A percentile compares a stretch with the other conserved stretches of the same genome.
phyloP scores from a whole-genome alignment of 2,797 vertebrate genomes.

The Ataeniobius toweri region DNA sequence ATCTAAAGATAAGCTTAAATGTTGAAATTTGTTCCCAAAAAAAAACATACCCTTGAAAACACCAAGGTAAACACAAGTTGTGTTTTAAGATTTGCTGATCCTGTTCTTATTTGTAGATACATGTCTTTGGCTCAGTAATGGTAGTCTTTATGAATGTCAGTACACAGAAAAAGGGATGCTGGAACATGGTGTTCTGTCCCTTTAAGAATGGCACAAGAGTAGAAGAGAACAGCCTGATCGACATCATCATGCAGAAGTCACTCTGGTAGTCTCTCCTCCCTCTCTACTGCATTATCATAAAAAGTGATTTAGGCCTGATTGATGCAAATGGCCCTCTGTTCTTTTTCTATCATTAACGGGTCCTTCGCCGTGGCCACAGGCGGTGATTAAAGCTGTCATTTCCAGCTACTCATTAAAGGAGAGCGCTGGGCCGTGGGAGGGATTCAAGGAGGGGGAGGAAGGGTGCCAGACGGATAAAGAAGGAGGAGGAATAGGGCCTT shows the following conservation, averaged over 20 bases:
- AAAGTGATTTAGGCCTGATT: conserved; percentile 99
- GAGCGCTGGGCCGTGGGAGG: conserved; percentile 84
- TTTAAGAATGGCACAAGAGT: conserved; percentile 53
- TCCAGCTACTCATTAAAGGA: conserved; percentile 98
- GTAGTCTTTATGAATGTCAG: conserved; percentile 7
- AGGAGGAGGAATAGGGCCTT: conserved; percentile 76
- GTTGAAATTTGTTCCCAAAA: no score
- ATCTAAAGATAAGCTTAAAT: no score
- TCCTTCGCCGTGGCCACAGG: conserved; percentile 96
- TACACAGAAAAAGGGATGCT: conserved; percentile 1
- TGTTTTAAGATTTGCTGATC: not conserved
- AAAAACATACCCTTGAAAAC: no score
- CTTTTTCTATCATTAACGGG: conserved; percentile 98
- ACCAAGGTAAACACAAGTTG: not conserved
- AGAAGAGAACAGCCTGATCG: conserved; percentile 53
- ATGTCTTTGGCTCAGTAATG: conserved; percentile 1
- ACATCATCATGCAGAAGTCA: conserved; percentile 90
- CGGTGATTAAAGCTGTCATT: conserved; percentile 99
- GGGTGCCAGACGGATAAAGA: conserved; percentile 59
- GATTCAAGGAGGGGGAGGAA: conserved; percentile 74
- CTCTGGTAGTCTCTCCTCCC: conserved; percentile 84
- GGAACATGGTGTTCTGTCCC: conserved; percentile 31
- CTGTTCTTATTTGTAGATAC: not conserved
- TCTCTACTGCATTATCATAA: conserved; percentile 99
- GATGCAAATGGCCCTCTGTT: conserved; percentile 99